Conservation (phyloP, 2,797 vertebrate species). For the Crenuchus spilurus region DNA sequence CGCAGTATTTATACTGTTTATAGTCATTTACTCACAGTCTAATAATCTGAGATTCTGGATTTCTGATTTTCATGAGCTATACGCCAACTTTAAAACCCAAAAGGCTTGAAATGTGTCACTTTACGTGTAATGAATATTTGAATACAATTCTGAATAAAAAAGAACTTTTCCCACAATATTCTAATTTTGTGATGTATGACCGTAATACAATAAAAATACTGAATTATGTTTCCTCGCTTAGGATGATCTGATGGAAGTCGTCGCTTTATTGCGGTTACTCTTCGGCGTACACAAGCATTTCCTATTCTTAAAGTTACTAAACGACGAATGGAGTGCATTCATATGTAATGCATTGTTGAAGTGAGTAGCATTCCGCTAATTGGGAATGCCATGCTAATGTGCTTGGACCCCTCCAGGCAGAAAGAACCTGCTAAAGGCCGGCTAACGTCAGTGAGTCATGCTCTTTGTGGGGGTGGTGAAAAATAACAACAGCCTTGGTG, state of each 20-base stretch:
- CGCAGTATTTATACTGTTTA: too few species aligned
- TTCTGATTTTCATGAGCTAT: too few species aligned
- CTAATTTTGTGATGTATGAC: too few species aligned
- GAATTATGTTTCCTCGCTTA: not conserved
- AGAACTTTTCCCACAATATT: too few species aligned
- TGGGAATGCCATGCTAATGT: not conserved
- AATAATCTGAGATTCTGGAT: too few species aligned
- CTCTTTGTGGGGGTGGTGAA: not conserved
- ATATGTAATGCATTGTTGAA: constrained; percentile 6
- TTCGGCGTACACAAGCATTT: not conserved
- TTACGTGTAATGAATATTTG: too few species aligned
- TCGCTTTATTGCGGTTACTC: constrained; percentile 8
- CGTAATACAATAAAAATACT: not conserved
- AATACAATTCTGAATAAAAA: too few species aligned
- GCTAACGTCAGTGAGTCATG: constrained; percentile 8
- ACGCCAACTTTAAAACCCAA: too few species aligned
- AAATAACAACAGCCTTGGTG: constrained; percentile 11
- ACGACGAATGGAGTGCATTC: not conserved
- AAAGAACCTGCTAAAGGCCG: not conserved
- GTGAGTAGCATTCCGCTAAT: not conserved
- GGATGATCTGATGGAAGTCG: not conserved
- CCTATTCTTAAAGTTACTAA: constrained; percentile 1
- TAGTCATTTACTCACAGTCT: too few species aligned
- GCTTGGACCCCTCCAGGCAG: not conserved
- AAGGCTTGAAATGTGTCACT: too few species aligned